phyloP scores from a whole-genome alignment of 2,888 invertebrate species.

The Drosophila paracracens region DNA sequence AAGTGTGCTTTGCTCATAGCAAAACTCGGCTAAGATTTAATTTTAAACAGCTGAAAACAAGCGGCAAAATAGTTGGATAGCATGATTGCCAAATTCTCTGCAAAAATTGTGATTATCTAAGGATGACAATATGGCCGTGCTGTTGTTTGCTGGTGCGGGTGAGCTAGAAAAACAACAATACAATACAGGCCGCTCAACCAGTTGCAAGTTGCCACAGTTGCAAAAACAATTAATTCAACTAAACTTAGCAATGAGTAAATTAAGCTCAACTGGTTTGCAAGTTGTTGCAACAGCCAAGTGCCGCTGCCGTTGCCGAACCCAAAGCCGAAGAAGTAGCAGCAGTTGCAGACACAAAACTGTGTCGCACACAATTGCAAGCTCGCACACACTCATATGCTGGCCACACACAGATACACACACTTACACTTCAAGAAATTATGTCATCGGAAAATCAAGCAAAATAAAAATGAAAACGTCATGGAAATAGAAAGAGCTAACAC shows the following conservation, averaged over 20 bases:
- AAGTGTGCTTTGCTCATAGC: neutral
- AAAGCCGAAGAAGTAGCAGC: conserved; percentile 61
- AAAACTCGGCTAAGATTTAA: neutral
- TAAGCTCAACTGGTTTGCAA: conserved; percentile 68
- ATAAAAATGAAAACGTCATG: conserved; percentile 58
- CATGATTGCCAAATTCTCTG: conserved; percentile 46
- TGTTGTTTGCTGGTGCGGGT: conserved; percentile 41
- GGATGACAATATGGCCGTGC: conserved; percentile 32
- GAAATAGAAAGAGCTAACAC: conserved; percentile 34
- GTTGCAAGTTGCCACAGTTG: conserved; percentile 42
- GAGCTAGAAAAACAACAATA: conserved; percentile 35
- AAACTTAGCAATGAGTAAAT: conserved; percentile 32
- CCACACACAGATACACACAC: neutral
- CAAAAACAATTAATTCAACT: conserved; percentile 6
- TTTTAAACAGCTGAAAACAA: conserved; percentile 1
- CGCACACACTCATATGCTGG: conserved; percentile 23
- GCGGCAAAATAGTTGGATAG: conserved; percentile 26
- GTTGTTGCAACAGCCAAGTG: conserved; percentile 40
- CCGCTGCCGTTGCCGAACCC: conserved; percentile 47
- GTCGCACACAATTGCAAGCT: conserved; percentile 62
- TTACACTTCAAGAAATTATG: conserved; percentile 65
- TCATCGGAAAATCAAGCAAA: conserved; percentile 75
- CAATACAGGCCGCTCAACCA: conserved; percentile 29
- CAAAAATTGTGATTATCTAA: conserved; percentile 56
- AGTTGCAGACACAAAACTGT: conserved; percentile 68